Evolutionary conservation across 2,113 vertebrate genomes (phyloP).

Genomic region (Alaudala cheleensis): DNA sequence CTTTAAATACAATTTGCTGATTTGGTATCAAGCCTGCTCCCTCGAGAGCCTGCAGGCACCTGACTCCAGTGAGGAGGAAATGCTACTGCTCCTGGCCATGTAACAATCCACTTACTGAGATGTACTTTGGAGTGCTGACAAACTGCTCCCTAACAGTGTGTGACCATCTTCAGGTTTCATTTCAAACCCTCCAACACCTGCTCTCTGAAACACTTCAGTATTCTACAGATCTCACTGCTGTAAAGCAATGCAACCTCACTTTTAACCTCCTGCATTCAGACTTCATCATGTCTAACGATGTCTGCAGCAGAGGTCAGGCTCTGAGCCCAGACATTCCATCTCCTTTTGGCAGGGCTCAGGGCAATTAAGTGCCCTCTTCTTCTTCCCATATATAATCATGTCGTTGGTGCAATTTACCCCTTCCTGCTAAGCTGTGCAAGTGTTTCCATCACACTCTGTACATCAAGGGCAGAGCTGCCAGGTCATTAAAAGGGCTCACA

Average conservation of each 20-base stretch:
- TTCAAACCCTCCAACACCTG: not conserved
- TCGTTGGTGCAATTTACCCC: not conserved
- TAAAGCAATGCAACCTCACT: not conserved
- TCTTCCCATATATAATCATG: slow-evolving; percentile 11
- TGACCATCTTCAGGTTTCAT: not conserved
- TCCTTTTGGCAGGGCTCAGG: slow-evolving; percentile 10
- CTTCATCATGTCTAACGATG: not conserved
- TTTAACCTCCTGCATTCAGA: not conserved
- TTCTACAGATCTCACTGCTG: not conserved
- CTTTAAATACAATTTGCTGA: not conserved
- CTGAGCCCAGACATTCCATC: slow-evolving; percentile 6
- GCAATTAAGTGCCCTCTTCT: slow-evolving; percentile 1
- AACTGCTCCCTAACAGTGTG: not conserved
- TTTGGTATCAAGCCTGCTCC: not conserved
- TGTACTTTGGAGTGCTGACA: not conserved
- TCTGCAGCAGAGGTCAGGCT: not conserved
- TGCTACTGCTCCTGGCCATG: not conserved
- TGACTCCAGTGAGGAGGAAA: not conserved
- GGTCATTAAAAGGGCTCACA: not conserved
- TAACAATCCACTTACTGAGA: not conserved
- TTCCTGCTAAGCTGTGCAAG: slow-evolving; percentile 5
- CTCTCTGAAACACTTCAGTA: not conserved
- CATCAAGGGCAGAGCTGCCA: not conserved
- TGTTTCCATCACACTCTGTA: not conserved
- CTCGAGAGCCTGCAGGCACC: not conserved